Percentiles rank a stretch among this genome's conserved stretches.
Conservation (phyloP, 2,888 invertebrate species). For the Limnephilus lunatus region DNA sequence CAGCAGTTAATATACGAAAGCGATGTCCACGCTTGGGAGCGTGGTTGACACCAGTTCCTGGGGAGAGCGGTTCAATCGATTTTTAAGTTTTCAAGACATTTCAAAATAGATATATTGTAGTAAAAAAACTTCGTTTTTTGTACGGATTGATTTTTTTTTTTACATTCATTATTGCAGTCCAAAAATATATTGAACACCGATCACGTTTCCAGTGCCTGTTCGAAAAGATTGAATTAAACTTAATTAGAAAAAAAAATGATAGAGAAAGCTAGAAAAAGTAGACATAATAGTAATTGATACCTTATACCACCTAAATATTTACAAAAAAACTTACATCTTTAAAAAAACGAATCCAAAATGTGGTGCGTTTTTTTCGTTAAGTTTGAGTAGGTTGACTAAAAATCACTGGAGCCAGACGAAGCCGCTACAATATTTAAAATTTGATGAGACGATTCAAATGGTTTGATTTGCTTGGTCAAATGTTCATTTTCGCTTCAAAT, state of each 20-base stretch:
- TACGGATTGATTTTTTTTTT: too few species aligned
- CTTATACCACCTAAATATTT: conserved; percentile 46
- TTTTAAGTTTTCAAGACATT: too few species aligned
- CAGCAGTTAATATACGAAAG: too few species aligned
- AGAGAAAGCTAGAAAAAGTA: conserved; percentile 59
- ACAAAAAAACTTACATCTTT: conserved; percentile 32
- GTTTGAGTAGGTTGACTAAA: conserved; percentile 66
- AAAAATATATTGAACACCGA: conserved; percentile 45
- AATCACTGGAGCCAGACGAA: conserved; percentile 40
- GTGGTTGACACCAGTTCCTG: too few species aligned
- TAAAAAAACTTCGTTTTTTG: too few species aligned
- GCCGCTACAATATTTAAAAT: conserved; percentile 36
- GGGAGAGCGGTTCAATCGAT: too few species aligned
- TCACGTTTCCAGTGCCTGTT: conserved; percentile 51
- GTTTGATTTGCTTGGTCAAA: not conserved
- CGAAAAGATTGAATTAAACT: conserved; percentile 24
- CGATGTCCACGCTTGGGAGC: too few species aligned
- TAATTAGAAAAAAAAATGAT: conserved; percentile 52
- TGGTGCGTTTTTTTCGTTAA: conserved; percentile 65
- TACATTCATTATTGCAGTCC: not conserved
- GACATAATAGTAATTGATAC: conserved; percentile 45
- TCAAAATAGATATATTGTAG: too few species aligned
- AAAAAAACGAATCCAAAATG: conserved; percentile 20
- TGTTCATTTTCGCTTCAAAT: not conserved
- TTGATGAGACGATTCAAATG: conserved; percentile 22